Evolutionary conservation across 2,113 vertebrate genomes (phyloP), one percentile per base, ranked within the genome.

Genomic region (Gasterosteus nipponicus): DNA sequence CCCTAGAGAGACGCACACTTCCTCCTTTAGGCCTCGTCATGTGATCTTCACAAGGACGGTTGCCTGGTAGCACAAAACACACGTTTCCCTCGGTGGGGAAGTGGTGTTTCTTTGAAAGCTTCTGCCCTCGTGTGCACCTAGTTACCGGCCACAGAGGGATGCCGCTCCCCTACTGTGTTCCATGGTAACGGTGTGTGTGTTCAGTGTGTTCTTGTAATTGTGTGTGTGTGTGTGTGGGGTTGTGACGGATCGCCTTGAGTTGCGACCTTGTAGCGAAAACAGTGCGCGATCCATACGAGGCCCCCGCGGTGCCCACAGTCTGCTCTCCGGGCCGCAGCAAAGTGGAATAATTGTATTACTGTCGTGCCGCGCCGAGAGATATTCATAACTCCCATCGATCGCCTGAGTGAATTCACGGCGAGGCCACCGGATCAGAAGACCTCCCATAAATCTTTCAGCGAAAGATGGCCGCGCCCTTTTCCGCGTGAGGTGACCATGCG

Each of bases 381-480:
- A 75, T 85, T 86, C 83, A 84, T 80, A 83, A 77, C 72, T 19
- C 18, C 15, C 79, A 86, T 91, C 59, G 86, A 89, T 90, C 58
- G 47, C 59, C 81, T 75, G 78, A 87, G 63, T 86, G 77, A 75
- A 73, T 89, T 71, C 54, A 56, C 33, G 33, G 51, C 6, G 38
- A 87, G 62, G 74, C 38, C 57, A 14, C n/a, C 72, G 53, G 22
- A 71, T 79, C 67, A 75, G 62, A 69, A 15, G 68, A 79, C 61
- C 73, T 86, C 73, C 22, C 26, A 76, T 84, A 65, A 75, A 82
- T 73, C 64, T 65, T 41, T 65, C 18, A 66, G 73, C 33, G 29
- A 56, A 67, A 35, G 58, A 69, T 63, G 65, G 42, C 49, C 56
- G 76, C 75, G n/a, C 31, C 18, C 2, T 18, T 19, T 33, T 46